Evolutionary conservation across 2,797 vertebrate species (phyloP).

Genomic region (Nothura maculosa): DNA sequence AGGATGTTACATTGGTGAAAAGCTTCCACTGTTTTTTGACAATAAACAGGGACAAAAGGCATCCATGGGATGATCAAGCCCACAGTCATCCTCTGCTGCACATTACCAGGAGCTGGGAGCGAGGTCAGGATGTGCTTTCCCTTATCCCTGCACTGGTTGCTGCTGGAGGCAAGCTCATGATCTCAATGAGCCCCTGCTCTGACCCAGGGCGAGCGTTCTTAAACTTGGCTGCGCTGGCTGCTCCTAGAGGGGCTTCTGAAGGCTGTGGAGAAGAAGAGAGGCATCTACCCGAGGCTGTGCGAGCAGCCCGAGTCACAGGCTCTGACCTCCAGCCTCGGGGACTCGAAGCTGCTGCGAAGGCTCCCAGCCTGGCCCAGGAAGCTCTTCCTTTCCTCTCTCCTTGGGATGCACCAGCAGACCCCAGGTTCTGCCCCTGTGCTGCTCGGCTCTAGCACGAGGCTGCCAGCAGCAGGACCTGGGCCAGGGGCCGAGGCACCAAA

Average conservation of each 20-base stretch:
- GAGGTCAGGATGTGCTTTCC: background rate
- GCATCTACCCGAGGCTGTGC: background rate
- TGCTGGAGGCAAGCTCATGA: background rate
- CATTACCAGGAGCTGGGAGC: background rate
- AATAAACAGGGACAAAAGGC: background rate
- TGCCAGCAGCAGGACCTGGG: background rate
- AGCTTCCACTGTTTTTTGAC: background rate
- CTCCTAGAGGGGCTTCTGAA: background rate
- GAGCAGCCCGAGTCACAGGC: background rate
- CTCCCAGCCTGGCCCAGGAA: background rate
- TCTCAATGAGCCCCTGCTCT: background rate
- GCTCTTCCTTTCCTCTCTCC: background rate
- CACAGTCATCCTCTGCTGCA: background rate
- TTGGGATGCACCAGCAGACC: background rate
- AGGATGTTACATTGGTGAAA: background rate
- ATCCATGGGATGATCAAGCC: background rate
- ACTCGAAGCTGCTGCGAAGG: background rate
- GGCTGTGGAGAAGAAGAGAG: background rate
- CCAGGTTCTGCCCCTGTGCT: background rate
- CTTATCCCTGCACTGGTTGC: rapidly evolving
- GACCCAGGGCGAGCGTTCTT: background rate
- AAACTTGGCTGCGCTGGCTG: background rate
- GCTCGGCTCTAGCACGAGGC: background rate
- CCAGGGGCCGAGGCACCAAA: background rate
- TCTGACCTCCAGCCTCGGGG: background rate